Base-by-base conservation (phyloP, 1,140 invertebrate species). In the Microplitis demolitor region DNA sequence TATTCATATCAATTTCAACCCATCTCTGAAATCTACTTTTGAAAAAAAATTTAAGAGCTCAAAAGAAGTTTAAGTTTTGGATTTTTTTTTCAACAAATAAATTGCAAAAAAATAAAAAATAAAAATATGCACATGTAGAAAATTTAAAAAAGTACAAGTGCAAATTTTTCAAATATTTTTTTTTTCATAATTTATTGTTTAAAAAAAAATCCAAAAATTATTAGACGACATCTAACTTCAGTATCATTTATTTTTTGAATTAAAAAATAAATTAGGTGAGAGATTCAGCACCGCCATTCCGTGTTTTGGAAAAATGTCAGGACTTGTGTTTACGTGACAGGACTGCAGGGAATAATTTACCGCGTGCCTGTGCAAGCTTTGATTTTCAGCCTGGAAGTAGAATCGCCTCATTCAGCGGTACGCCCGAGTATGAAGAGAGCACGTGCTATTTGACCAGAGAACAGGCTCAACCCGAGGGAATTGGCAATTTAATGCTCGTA, bases 341-440 rank as follows among this genome's bases (percentile, higher is more conserved):
- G 76, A 93, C 93, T 1, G 89, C 90, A 56, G 89, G 91, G 3
- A 95, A 95, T 81, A 94, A 96, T 79, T 88, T 96, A 53, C 92
- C 94, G 50, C 89, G 93, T 69, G 90, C 92, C 2, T 97, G 95
- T 82, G 92, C 92, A 45, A 96, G 94, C 31, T 96, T 97, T 71
- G 95, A 97, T 85, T 97, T 97, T 80, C 93, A 96, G 84, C 95
- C 95, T 0, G 95, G 95, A 54, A 93, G 91, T 79, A 88, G 94
- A 24, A 94, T 95, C 72, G 92, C 92, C 33, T 93, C 93, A 0
- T 95, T 92, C 80, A 94, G 92, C 67, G 93, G 92, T 1, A 92
- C 91, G 63, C 91, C 93, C 0, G 94, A 96, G 79, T 97, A 96
- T 79, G 95, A 96, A 81, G 94, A 96, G 81, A 96, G 94, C 8